Evolutionary conservation across 2,113 vertebrate species (phyloP).

Genomic region (Raja brachyura): DNA sequence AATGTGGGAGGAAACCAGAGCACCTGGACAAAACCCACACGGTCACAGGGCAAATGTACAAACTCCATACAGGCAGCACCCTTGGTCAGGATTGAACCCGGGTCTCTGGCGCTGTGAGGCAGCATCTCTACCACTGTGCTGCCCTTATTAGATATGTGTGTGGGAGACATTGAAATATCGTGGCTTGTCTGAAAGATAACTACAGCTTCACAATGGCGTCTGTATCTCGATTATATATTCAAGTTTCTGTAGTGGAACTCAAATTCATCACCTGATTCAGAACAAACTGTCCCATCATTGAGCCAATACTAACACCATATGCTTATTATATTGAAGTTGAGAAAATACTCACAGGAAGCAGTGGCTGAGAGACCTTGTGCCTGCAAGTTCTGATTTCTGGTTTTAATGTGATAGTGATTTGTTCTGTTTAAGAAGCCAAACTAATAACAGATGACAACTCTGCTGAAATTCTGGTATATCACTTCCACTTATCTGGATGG

Average conservation of each 20-base stretch:
- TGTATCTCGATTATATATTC: not conserved
- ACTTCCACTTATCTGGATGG: not conserved
- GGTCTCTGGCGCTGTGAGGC: too few relatives aligned
- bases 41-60: too few relatives aligned
- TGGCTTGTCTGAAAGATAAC: not conserved
- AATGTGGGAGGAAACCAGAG: too few relatives aligned
- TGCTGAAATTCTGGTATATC: not conserved
- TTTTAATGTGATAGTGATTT: not conserved
- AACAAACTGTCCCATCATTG: not conserved
- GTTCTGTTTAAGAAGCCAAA: not conserved
- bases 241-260: not conserved
- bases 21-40: too few relatives aligned
- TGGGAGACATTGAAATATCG: not conserved
- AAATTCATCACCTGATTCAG: not conserved
- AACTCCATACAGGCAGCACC: too few relatives aligned
- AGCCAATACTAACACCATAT: not conserved
- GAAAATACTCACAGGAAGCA: not conserved
- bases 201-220: not conserved
- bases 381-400: not conserved
- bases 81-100: too few relatives aligned
- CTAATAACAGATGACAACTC: not conserved
- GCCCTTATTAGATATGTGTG: too few relatives aligned
- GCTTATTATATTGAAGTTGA: not conserved
- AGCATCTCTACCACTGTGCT: too few relatives aligned
- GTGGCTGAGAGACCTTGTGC: not conserved